Conservation (phyloP, 2,113 vertebrate species). For the human region GRCh38 chr5:158797501-158798000, state of each 20-base stretch:
- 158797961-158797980: background rate
- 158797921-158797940: background rate
- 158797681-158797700: slow-evolving; percentile 70
- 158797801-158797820: slow-evolving; percentile 71
- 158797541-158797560: slow-evolving; percentile 71
- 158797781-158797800: slow-evolving; percentile 70
- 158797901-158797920: slow-evolving; percentile 21
- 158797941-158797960: background rate
- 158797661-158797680: slow-evolving; percentile 62
- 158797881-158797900: slow-evolving; percentile 50
- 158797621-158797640: slow-evolving; percentile 82
- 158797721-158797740: slow-evolving; percentile 82
- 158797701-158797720: slow-evolving; percentile 78
- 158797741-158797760: slow-evolving; percentile 72
- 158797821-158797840: slow-evolving; percentile 67
- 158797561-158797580: slow-evolving; percentile 64
- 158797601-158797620: slow-evolving; percentile 74
- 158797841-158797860: slow-evolving; percentile 59
- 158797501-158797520: slow-evolving; percentile 63
- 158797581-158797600: slow-evolving; percentile 73
- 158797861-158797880: slow-evolving; percentile 67
- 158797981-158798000: background rate
- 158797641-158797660: slow-evolving; percentile 80
- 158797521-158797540: slow-evolving; percentile 77
- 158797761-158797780: slow-evolving; percentile 81